A percentile compares a stretch with the other conserved stretches of the same genome.
These are phyloP conservation scores for Melinaea marsaeus DNA, from an alignment of 2,888 invertebrate genomes.

Conservation along the genomic window DNA sequence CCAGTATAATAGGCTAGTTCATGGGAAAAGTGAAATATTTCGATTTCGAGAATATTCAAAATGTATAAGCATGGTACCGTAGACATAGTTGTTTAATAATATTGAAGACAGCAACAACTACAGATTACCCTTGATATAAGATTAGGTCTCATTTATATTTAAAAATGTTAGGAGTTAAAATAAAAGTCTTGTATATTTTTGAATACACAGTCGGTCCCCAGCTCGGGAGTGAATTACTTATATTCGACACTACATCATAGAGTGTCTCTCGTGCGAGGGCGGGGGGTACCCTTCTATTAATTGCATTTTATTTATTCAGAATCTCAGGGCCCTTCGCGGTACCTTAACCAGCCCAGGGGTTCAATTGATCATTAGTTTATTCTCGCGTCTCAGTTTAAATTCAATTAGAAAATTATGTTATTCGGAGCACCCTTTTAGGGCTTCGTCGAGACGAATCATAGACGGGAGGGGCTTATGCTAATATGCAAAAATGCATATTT, in stretches of 20 bases:
- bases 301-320: conserved; percentile 75
- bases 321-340: conserved; percentile 51
- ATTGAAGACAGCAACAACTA: too few species aligned
- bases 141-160: too few species aligned
- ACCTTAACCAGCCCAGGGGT: conserved; percentile 43
- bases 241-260: conserved; percentile 50
- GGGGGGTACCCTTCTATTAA: conserved; percentile 58
- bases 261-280: conserved; percentile 41
- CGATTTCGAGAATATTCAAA: too few species aligned
- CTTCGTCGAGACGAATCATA: neutral
- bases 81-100: too few species aligned
- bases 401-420: conserved; percentile 43
- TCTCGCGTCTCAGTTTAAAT: conserved; percentile 36
- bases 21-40: too few species aligned
- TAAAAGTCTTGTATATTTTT: too few species aligned
- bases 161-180: too few species aligned
- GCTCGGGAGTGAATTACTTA: conserved; percentile 38
- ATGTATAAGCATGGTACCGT: too few species aligned
- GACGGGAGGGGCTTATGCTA: neutral
- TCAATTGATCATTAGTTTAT: conserved; percentile 55
- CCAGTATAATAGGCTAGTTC: conserved; percentile 15
- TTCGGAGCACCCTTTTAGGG: conserved; percentile 22
- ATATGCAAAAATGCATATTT: too few species aligned
- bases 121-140: too few species aligned
- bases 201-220: conserved; percentile 35